phyloP scores from a whole-genome alignment of 1,140 invertebrate genomes.

The Drosophila ananassae region DNA sequence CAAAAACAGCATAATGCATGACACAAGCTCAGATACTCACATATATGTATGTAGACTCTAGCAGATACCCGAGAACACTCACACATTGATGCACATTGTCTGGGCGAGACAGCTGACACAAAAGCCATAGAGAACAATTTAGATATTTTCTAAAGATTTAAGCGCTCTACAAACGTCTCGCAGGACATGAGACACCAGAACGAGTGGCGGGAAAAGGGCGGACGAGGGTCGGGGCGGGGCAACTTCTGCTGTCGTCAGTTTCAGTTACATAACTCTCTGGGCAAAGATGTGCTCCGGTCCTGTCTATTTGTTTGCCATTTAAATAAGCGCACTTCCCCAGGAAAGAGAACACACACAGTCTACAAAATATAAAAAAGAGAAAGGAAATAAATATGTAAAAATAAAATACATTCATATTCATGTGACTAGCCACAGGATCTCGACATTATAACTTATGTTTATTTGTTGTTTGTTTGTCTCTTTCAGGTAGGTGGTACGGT shows the following conservation, averaged over 20 bases:
- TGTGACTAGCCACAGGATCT: slow-evolving; percentile 57
- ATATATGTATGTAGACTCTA: slow-evolving; percentile 3
- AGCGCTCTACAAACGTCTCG: slow-evolving; percentile 63
- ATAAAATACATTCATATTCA: slow-evolving; percentile 66
- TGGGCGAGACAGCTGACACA: slow-evolving; percentile 72
- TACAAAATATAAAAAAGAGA: not conserved
- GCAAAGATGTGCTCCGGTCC: not conserved
- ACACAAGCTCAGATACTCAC: slow-evolving; percentile 33
- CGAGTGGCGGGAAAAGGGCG: not conserved
- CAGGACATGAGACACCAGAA: slow-evolving; percentile 7
- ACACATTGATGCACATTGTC: slow-evolving; percentile 37
- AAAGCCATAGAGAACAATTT: slow-evolving; percentile 80
- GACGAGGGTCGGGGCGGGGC: slow-evolving; percentile 39
- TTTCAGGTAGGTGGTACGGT: slow-evolving; percentile 66
- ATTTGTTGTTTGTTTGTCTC: slow-evolving; percentile 65
- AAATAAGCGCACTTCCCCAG: slow-evolving; percentile 72
- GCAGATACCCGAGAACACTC: slow-evolving; percentile 1
- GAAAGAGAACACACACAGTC: slow-evolving; percentile 12
- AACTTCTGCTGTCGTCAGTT: slow-evolving; percentile 66
- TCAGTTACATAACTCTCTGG: slow-evolving; percentile 43
- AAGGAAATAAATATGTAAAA: slow-evolving; percentile 25
- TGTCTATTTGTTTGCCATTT: slow-evolving; percentile 76
- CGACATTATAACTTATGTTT: slow-evolving; percentile 74
- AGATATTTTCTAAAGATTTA: slow-evolving; percentile 81
- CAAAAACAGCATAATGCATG: slow-evolving; percentile 81